Evolutionary conservation across 2,888 invertebrate genomes (phyloP).

Genomic region (Drosophila percnosoma): DNA sequence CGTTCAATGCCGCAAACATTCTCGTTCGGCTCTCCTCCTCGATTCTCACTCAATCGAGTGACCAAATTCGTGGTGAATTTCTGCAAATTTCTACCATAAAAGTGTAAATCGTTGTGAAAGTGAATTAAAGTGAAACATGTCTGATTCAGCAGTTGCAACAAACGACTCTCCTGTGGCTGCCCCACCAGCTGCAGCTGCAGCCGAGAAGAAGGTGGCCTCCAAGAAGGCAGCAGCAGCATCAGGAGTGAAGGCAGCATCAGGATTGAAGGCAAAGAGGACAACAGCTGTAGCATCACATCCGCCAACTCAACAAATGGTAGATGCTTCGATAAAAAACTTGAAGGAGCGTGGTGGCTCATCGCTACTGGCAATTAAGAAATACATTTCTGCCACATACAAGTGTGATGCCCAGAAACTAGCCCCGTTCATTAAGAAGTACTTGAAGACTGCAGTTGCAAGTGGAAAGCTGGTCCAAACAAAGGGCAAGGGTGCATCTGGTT

Average conservation of each 20-base stretch:
- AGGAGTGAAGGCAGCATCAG: not conserved
- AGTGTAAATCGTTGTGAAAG: slow-evolving; percentile 16
- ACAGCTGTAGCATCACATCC: slow-evolving; percentile 38
- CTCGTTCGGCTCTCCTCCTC: slow-evolving; percentile 22
- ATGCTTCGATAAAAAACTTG: slow-evolving; percentile 49
- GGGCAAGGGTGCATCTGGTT: slow-evolving; percentile 65
- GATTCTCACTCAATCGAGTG: slow-evolving; percentile 41
- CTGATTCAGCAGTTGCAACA: slow-evolving; percentile 45
- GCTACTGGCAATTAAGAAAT: slow-evolving; percentile 59
- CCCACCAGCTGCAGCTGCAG: slow-evolving; percentile 15
- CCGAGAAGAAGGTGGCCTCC: slow-evolving; percentile 38
- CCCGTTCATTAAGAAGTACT: slow-evolving; percentile 87
- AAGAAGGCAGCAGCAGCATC: slow-evolving; percentile 29
- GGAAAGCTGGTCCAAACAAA: slow-evolving; percentile 84
- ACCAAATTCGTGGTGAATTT: not conserved
- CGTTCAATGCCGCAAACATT: slow-evolving; percentile 19
- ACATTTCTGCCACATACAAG: slow-evolving; percentile 56
- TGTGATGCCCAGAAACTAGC: slow-evolving; percentile 55
- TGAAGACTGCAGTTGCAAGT: slow-evolving; percentile 86
- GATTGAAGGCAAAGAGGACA: slow-evolving; percentile 34
- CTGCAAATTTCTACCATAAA: not conserved
- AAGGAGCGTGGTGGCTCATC: slow-evolving; percentile 63
- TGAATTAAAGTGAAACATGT: slow-evolving; percentile 37
- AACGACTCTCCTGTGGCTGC: slow-evolving; percentile 49
- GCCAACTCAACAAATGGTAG: slow-evolving; percentile 58